Conservation (phyloP, 2,888 invertebrate genomes). For the Leucophenga maculata region DNA sequence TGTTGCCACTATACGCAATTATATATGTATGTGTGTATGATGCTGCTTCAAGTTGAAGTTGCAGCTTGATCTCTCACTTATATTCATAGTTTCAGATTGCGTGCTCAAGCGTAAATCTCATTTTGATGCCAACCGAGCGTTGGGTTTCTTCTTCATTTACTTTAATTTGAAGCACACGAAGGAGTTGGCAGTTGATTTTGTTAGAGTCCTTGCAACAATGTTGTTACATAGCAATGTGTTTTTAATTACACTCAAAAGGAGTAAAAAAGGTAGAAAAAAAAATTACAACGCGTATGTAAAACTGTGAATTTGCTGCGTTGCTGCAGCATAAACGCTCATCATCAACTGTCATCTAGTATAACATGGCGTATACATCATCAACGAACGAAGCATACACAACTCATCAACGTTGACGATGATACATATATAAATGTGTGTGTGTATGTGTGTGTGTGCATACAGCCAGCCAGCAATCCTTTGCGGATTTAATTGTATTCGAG, state of each 20-base stretch:
- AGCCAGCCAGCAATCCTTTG: no score
- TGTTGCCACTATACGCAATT: background rate
- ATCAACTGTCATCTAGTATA: background rate
- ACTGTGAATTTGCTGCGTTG: background rate
- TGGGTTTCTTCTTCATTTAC: conserved; percentile 51
- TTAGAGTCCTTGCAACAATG: background rate
- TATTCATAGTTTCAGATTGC: no score
- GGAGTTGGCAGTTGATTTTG: background rate
- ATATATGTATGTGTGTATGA: background rate
- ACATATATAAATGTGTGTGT: no score
- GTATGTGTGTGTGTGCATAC: no score
- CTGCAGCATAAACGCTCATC: background rate
- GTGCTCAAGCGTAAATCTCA: conserved; percentile 62
- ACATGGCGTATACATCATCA: conserved; percentile 8
- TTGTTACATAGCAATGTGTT: conserved; percentile 51
- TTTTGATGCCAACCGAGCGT: conserved; percentile 62
- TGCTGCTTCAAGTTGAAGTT: conserved; percentile 3
- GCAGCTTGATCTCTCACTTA: conserved; percentile 1
- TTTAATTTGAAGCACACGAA: conserved; percentile 47
- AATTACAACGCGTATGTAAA: background rate
- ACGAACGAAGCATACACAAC: background rate
- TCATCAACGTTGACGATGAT: background rate
- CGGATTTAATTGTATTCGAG: conserved; percentile 15
- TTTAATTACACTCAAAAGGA: conserved; percentile 63
- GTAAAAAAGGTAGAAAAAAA: conserved; percentile 12